phyloP scores from a whole-genome alignment of 2,797 vertebrate species.

The Cryptoprocta ferox region DNA sequence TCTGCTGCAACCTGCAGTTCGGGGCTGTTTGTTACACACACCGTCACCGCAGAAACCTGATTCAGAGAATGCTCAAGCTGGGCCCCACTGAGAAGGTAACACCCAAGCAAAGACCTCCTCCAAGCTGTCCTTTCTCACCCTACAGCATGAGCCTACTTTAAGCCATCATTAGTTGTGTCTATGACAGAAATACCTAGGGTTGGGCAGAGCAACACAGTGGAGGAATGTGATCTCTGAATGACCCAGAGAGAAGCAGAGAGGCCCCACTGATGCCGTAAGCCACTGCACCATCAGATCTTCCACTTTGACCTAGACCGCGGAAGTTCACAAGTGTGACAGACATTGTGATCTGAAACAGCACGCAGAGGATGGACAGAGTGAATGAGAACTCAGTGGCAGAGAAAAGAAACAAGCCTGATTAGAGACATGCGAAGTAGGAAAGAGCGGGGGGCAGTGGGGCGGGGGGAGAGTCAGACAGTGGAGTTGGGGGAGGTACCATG shows the following conservation, averaged over 20 bases:
- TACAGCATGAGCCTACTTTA: not conserved
- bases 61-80: not conserved
- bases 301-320: not conserved
- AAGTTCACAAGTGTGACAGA: not conserved
- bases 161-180: accelerated
- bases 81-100: not conserved
- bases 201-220: not conserved
- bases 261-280: not conserved
- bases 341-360: accelerated
- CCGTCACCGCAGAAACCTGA: not conserved
- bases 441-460: too few relatives aligned
- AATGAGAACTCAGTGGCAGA: not conserved
- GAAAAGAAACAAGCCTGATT: not conserved
- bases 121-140: not conserved
- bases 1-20: not conserved
- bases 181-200: not conserved
- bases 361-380: accelerated
- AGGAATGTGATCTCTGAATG: not conserved
- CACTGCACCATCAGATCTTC: not conserved
- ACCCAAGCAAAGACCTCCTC: not conserved
- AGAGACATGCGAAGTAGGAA: not conserved
- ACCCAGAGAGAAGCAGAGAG: not conserved
- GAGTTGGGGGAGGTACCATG: accelerated
- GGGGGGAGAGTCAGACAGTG: too few relatives aligned
- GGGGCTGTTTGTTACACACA: not conserved